Evolutionary conservation across 1,140 invertebrate species (phyloP).

Genomic region (Leptinotarsa texana): DNA sequence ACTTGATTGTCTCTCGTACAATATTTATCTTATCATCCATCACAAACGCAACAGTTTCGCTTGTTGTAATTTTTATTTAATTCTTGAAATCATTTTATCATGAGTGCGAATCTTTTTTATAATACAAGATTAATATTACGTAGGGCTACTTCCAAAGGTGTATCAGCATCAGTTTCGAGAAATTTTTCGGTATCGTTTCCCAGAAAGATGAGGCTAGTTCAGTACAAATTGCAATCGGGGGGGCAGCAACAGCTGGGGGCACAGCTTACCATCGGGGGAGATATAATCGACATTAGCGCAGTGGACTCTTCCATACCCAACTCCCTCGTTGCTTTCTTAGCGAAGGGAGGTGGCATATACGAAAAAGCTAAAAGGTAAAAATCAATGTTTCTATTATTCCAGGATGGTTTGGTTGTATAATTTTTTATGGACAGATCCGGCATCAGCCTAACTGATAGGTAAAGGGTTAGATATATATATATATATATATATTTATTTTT

Average conservation of each 20-base stretch:
- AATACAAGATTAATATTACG: neutral
- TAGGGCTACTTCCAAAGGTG: neutral
- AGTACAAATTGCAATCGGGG: slow-evolving; percentile 59
- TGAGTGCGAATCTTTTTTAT: neutral
- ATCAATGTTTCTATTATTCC: neutral
- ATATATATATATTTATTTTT: too few relatives aligned
- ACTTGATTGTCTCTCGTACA: neutral
- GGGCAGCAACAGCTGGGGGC: slow-evolving; percentile 63
- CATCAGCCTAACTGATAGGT: too few relatives aligned
- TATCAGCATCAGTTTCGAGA: neutral
- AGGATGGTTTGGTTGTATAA: too few relatives aligned
- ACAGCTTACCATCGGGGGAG: slow-evolving; percentile 60
- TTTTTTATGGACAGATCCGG: too few relatives aligned
- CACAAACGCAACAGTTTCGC: neutral
- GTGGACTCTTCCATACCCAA: slow-evolving; percentile 64
- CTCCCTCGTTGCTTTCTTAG: slow-evolving; percentile 62
- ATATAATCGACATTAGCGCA: slow-evolving; percentile 64
- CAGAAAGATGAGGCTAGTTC: slow-evolving; percentile 59
- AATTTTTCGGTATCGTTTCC: slow-evolving; percentile 40
- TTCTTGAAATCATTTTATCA: neutral
- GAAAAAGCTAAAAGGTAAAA: slow-evolving; percentile 62
- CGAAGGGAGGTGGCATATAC: slow-evolving; percentile 57
- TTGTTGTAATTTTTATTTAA: neutral
- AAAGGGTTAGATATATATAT: too few relatives aligned
- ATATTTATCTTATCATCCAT: neutral